Base-by-base conservation (phyloP, 2,888 invertebrate genomes). In the Sarcophaga subvicina region DNA sequence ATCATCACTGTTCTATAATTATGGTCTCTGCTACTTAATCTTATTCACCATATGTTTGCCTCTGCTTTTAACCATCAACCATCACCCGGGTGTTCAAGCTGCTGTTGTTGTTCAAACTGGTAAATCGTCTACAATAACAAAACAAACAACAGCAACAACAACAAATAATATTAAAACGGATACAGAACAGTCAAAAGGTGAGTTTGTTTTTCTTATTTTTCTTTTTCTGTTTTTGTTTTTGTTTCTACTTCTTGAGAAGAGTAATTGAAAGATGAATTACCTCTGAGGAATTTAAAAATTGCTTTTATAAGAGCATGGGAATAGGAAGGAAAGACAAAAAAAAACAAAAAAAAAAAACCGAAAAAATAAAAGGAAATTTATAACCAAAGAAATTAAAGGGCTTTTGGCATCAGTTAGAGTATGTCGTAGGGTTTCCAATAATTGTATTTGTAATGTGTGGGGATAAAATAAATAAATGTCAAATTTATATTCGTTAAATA, bases 81-180 rank as follows among this genome's bases (percentile, higher is more conserved):
- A 70, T 67, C 73, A 73, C n/a, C 47, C 49, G 47, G 75, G 54
- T 71, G 83, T 71, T 60, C 75, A 37, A 88, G 89, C 88, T 88
- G 87, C 87, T 77, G 84, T 59, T 76, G 80, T 84, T 63, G 70
- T 60, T 12, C 27, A 63, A 76, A 27, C 78, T 67, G 73, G 27
- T 12, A 47, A 59, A 76, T 20, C 70, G 37, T 37, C 37, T 37
- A 10, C 37, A 10, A 37, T 37, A 49, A 6, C 66, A 66, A 64
- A 45, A 73, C 10, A 37, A 37, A 37, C 80, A 84, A 54, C 77
- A 72, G 69, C 73, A 76, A 77, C 72, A 66, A 83, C 86, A 72
- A 73, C 76, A 89, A 90, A 89, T 88, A 89, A 89, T 87, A 80
- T 89, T 70, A 88, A 89, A 81, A 85, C 83, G 83, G 85, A 88